These are phyloP conservation scores for Orientallactaga sibirica DNA, from an alignment of 2,797 vertebrate species.

Conservation along the genomic window DNA sequence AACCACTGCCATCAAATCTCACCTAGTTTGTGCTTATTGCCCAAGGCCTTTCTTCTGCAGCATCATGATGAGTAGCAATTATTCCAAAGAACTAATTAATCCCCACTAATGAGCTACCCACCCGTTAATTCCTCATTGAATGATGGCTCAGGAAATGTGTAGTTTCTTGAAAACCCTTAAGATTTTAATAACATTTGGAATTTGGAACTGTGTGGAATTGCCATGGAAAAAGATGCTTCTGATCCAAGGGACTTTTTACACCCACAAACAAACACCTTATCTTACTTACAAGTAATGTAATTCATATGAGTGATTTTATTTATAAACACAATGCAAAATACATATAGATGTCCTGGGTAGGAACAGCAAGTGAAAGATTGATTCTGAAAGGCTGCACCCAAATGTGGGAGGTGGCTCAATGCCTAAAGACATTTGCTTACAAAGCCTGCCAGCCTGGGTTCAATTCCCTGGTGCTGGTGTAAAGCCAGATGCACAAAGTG, in stretches of 20 bases:
- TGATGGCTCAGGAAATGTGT: neutral
- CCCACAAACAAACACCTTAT: neutral
- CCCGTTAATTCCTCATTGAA: neutral
- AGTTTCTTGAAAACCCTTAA: slow-evolving; percentile 21
- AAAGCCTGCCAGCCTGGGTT: too few species aligned
- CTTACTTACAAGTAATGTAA: neutral
- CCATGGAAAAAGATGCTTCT: neutral
- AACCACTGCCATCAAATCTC: slow-evolving; percentile 25
- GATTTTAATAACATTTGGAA: neutral
- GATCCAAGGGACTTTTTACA: slow-evolving; percentile 6
- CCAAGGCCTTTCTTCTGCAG: neutral
- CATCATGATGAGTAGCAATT: slow-evolving; percentile 13
- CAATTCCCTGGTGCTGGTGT: too few species aligned
- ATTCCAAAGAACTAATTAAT: slow-evolving; percentile 44
- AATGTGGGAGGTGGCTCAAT: too few species aligned
- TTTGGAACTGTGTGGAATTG: neutral
- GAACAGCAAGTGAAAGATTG: neutral
- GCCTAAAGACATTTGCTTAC: too few species aligned
- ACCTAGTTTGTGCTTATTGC: neutral
- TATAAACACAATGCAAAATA: slow-evolving; percentile 11
- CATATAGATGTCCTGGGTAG: neutral
- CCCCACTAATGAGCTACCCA: slow-evolving; percentile 18
- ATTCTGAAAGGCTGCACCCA: neutral
- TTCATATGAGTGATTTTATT: neutral
- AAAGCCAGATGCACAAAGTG: too few species aligned